phyloP scores from a whole-genome alignment of 2,113 vertebrate species.

The Gadus chalcogrammus region DNA sequence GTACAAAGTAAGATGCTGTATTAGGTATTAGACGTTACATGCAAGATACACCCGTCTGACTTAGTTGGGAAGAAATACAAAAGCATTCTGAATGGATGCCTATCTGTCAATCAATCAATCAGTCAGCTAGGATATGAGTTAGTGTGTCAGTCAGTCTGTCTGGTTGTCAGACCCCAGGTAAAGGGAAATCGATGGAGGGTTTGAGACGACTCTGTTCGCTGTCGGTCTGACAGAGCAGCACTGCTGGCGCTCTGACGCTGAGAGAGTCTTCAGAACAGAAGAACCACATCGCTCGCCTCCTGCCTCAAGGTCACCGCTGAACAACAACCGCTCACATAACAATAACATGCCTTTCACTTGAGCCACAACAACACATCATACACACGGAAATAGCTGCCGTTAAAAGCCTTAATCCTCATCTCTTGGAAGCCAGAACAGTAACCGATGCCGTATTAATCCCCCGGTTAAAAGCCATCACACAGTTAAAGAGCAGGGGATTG shows the following conservation, averaged over 20 bases:
- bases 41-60: no score
- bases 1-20: no score
- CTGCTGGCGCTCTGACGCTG: not conserved
- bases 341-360: conserved; percentile 19
- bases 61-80: no score
- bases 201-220: not conserved
- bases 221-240: not conserved
- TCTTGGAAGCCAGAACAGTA: conserved; percentile 51
- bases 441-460: conserved; percentile 51
- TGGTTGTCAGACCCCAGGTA: not conserved
- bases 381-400: conserved; percentile 34
- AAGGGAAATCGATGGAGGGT: conserved; percentile 7
- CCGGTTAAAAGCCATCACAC: conserved; percentile 49
- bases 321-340: not conserved
- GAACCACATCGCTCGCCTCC: not conserved
- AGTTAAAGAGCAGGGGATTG: conserved; percentile 59
- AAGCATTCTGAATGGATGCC: not conserved
- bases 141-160: not conserved
- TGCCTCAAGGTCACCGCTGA: conserved; percentile 23
- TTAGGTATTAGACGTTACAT: no score
- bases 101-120: not conserved
- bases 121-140: not conserved
- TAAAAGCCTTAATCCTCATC: conserved; percentile 20
- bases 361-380: not conserved
- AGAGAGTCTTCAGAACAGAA: not conserved